Conservation (phyloP, 2,888 invertebrate genomes). For the Polyploca ridens region DNA sequence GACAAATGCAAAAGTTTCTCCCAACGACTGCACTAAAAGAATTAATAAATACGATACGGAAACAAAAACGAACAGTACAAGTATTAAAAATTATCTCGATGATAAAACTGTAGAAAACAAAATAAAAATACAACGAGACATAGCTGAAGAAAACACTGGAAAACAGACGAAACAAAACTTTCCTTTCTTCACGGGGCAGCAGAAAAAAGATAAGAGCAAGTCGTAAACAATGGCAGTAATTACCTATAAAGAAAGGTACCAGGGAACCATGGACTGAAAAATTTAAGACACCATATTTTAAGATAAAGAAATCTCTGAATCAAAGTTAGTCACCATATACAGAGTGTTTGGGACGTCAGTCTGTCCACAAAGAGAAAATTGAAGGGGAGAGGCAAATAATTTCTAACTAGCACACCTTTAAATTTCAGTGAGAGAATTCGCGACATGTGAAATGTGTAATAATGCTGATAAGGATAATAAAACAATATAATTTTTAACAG, state of each 20-base stretch:
- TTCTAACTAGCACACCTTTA: no score
- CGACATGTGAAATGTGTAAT: no score
- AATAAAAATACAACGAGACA: constrained; percentile 17
- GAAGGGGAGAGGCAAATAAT: no score
- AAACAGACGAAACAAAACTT: constrained; percentile 36
- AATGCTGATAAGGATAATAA: no score
- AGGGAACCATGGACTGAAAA: constrained; percentile 23
- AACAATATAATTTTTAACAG: no score
- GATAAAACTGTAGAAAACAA: constrained; percentile 3
- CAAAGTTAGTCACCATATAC: not conserved
- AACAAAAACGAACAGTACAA: not conserved
- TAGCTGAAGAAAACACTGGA: constrained; percentile 28
- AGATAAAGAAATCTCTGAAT: constrained; percentile 2
- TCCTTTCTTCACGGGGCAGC: constrained; percentile 37
- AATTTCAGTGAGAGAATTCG: no score
- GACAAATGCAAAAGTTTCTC: no score
- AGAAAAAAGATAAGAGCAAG: constrained; percentile 32
- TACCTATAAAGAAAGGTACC: constrained; percentile 47
- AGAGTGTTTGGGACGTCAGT: not conserved
- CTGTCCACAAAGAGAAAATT: not conserved
- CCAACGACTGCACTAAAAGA: not conserved
- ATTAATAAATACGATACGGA: not conserved
- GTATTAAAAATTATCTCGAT: not conserved
- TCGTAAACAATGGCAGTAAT: constrained; percentile 52
- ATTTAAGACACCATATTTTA: constrained; percentile 13